Base-by-base conservation (phyloP, 2,797 vertebrate species). In the Gambelia wislizenii region DNA sequence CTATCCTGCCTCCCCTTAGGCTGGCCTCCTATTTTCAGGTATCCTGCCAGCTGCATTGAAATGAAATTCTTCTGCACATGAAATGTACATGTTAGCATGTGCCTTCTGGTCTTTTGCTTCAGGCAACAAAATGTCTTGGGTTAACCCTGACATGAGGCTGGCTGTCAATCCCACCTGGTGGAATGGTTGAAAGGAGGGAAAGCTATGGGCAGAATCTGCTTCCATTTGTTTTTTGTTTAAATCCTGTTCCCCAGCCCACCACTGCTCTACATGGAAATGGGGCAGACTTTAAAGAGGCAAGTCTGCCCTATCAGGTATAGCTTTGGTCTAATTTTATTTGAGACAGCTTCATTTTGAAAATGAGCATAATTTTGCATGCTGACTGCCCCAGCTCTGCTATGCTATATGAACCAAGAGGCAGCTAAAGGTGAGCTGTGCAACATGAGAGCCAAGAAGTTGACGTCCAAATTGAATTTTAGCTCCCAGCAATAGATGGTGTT, bases 381-480 rank as follows among this genome's bases (percentile, higher is more conserved):
- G 42, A 30, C 79, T 70, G 47, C 18, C 44, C 33, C 44, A 64
- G 2, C 36, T 72, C 44, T 88, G 72, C 81, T 70, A 20, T 1
- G 42, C 10, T 79, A 13, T 79, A 13, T 77, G n/a, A 84, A 84
- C 39, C 47, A 67, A 54, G n/a, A 61, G 59, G 82, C 72, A 86
- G 47, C 44, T 76, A 86, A 89, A 75, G 70, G 36, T 76, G 78
- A 89, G 72, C n/a, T 61, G 47, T 86, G 84, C 47, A 83, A 89
- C 59, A 76, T 67, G 89, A 89, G 84, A 86, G 84, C 78, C 83
- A 16, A 89, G 80, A 92, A 91, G 90, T 70, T 76, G 84, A 92
- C 47, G 39, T 64, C 76, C 83, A 90, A 92, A 94, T 90, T 87
- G 75, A 49, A 69, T 22, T 25, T 70, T 89, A 89, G 72, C 85